phyloP scores from a whole-genome alignment of 1,140 invertebrate species.

The Gryon sp. region DNA sequence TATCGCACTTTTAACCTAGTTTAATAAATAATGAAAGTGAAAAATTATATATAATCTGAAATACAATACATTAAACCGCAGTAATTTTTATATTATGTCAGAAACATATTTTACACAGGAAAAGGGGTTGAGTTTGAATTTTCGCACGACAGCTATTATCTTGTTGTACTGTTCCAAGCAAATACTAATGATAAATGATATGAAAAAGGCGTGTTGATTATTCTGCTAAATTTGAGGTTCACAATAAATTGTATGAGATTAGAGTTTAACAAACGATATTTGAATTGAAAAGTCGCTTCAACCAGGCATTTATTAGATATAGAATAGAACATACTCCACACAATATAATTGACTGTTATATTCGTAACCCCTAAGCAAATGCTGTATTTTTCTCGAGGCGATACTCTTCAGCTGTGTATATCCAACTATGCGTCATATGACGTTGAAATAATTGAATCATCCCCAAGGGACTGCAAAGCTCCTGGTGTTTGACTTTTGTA shows the following conservation, averaged over 20 bases:
- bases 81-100: background rate
- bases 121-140: constrained; percentile 5
- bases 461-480: background rate
- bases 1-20: too few relatives aligned
- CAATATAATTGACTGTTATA: constrained; percentile 23
- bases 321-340: background rate
- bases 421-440: constrained; percentile 8
- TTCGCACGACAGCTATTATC: constrained; percentile 8
- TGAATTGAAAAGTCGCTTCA: constrained; percentile 11
- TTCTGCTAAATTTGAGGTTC: constrained; percentile 16
- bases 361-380: constrained; percentile 6
- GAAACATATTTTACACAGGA: background rate
- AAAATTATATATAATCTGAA: background rate
- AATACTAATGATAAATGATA: constrained; percentile 29
- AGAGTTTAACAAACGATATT: constrained; percentile 28
- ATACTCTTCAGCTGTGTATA: constrained; percentile 3
- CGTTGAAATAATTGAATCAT: constrained; percentile 35
- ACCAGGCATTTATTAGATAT: constrained; percentile 5
- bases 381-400: background rate
- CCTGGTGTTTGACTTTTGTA: constrained; percentile 27
- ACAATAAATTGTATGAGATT: constrained; percentile 30
- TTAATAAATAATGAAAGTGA: too few relatives aligned
- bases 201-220: constrained; percentile 24
- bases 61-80: background rate
- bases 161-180: constrained; percentile 13